Conservation (phyloP, 2,113 vertebrate species). For the Ochotona princeps region DNA sequence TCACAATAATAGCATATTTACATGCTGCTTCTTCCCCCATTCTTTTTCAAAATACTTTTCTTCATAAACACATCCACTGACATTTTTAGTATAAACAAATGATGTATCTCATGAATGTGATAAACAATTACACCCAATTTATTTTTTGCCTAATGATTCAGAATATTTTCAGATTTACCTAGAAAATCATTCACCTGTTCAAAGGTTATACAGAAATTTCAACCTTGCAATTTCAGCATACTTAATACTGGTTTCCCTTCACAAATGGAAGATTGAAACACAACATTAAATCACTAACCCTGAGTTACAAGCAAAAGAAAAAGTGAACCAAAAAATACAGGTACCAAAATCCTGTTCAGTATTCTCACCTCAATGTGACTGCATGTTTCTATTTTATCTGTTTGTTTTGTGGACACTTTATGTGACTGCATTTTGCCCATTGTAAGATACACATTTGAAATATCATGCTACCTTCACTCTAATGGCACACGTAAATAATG, state of each 20-base stretch:
- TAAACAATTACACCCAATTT: background rate
- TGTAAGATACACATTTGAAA: background rate
- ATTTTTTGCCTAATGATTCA: background rate
- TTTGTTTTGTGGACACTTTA: background rate
- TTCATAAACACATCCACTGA: background rate
- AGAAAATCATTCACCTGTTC: background rate
- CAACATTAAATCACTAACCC: constrained; percentile 41
- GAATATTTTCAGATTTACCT: background rate
- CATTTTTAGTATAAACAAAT: background rate
- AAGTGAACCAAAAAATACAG: constrained; percentile 27
- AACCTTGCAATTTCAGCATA: background rate
- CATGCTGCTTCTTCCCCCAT: background rate
- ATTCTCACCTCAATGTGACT: background rate
- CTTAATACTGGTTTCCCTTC: background rate
- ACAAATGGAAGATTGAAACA: constrained; percentile 14
- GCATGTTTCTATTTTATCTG: background rate
- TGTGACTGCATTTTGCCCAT: constrained; percentile 25
- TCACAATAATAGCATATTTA: background rate
- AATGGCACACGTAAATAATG: background rate
- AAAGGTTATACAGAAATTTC: background rate
- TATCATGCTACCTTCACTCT: background rate
- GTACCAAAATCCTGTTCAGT: background rate
- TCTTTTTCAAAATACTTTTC: background rate
- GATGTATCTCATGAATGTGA: background rate
- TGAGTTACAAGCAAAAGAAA: constrained; percentile 9